Evolutionary conservation across 2,888 invertebrate species (phyloP).

Genomic region (Ochropacha duplaris): DNA sequence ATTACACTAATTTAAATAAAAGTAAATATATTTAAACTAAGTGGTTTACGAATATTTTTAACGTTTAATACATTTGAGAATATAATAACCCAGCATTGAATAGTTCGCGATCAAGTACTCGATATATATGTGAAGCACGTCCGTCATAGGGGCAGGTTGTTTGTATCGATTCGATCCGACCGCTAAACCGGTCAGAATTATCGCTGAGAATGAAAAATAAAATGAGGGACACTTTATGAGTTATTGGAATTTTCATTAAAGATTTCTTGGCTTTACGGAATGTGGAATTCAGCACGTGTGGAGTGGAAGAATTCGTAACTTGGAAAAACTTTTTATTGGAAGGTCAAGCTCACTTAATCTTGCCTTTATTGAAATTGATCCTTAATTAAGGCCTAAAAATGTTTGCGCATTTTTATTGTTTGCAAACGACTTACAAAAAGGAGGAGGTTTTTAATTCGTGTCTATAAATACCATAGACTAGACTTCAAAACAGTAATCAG

Average conservation of each 20-base stretch:
- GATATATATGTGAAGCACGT: conserved; percentile 40
- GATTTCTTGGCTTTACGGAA: neutral
- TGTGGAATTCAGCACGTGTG: neutral
- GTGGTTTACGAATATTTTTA: neutral
- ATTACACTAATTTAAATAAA: too few species aligned
- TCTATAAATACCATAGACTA: too few species aligned
- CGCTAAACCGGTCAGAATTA: conserved; percentile 8
- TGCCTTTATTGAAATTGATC: too few species aligned
- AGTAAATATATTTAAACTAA: too few species aligned
- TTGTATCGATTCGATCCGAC: conserved; percentile 34
- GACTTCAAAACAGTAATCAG: too few species aligned
- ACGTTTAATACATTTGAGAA: neutral
- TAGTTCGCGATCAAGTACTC: conserved; percentile 15
- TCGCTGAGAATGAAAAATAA: conserved; percentile 4
- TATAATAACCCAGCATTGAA: neutral
- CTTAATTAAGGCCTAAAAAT: too few species aligned
- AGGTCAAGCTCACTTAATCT: neutral
- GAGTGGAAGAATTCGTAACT: neutral
- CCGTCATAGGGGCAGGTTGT: conserved; percentile 42
- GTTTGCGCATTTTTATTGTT: too few species aligned
- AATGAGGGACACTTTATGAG: neutral
- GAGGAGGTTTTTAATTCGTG: too few species aligned
- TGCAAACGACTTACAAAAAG: too few species aligned
- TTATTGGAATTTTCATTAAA: conserved; percentile 4
- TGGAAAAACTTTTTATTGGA: neutral